Evolutionary conservation across 2,888 invertebrate species (phyloP).

Genomic region (Campaea margaritaria): DNA sequence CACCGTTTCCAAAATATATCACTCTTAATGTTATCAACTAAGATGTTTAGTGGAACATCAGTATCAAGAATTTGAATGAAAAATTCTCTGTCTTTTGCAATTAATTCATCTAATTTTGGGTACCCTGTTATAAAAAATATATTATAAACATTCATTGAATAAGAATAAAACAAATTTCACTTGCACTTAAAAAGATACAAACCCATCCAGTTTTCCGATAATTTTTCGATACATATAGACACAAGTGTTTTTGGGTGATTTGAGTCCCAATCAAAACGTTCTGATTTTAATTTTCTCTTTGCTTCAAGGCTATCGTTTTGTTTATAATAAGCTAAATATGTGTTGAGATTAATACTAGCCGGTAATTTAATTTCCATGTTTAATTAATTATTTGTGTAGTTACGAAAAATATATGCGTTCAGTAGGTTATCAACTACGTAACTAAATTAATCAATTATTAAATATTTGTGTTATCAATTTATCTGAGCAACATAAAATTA

Average conservation of each 20-base stretch:
- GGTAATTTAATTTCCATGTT: constrained; percentile 63
- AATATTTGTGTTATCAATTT: background rate
- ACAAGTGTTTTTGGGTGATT: constrained; percentile 77
- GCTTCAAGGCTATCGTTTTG: constrained; percentile 67
- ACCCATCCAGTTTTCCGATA: constrained; percentile 80
- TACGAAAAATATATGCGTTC: background rate
- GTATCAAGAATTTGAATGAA: constrained; percentile 74
- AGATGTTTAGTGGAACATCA: constrained; percentile 69
- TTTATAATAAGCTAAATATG: constrained; percentile 70
- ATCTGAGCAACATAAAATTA: background rate
- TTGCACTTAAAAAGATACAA: constrained; percentile 30
- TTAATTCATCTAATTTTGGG: constrained; percentile 67
- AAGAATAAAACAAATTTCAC: too few relatives aligned
- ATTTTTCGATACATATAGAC: constrained; percentile 75
- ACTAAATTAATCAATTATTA: too few relatives aligned
- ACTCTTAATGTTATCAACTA: constrained; percentile 77
- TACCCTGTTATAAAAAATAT: constrained; percentile 54
- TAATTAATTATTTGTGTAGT: too few relatives aligned
- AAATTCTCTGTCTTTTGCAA: constrained; percentile 72
- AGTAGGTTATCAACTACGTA: too few relatives aligned
- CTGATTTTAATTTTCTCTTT: constrained; percentile 74
- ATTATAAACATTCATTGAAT: too few relatives aligned
- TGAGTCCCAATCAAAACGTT: constrained; percentile 82
- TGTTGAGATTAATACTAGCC: constrained; percentile 69
- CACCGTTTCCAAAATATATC: constrained; percentile 81